Conservation (phyloP, 2,888 invertebrate genomes). For the Eulithis prunata region DNA sequence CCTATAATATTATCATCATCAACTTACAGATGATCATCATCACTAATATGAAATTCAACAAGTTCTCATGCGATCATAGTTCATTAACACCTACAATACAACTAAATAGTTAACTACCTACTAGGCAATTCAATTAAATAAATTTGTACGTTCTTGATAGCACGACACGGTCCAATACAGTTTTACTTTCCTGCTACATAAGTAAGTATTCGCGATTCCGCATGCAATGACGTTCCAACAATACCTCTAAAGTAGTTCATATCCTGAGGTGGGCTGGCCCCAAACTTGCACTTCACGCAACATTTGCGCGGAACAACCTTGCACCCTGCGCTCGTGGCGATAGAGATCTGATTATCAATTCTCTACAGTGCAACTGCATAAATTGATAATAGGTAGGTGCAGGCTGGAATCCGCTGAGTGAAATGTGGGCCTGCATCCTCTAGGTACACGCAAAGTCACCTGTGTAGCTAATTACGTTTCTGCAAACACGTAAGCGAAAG, state of each 20-base stretch:
- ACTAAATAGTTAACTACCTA: background rate
- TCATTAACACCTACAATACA: background rate
- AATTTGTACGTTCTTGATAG: slow-evolving; percentile 1
- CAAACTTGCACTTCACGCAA: slow-evolving; percentile 47
- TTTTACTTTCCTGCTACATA: slow-evolving; percentile 73
- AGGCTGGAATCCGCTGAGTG: slow-evolving; percentile 65
- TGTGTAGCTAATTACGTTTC: slow-evolving; percentile 60
- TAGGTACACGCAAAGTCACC: slow-evolving; percentile 63
- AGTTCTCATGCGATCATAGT: too few relatives aligned
- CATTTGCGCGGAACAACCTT: slow-evolving; percentile 50
- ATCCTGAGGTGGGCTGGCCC: slow-evolving; percentile 52
- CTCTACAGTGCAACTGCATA: slow-evolving; percentile 42
- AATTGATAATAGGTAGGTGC: slow-evolving; percentile 30
- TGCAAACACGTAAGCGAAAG: slow-evolving; percentile 58
- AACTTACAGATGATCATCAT: too few relatives aligned
- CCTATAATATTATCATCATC: too few relatives aligned
- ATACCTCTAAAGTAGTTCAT: slow-evolving; percentile 36
- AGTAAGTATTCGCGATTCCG: slow-evolving; percentile 56
- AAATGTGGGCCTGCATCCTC: slow-evolving; percentile 66
- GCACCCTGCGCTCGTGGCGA: slow-evolving; percentile 55
- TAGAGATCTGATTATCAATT: slow-evolving; percentile 57
- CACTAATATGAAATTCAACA: too few relatives aligned
- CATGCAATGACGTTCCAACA: slow-evolving; percentile 49
- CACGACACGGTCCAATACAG: slow-evolving; percentile 54
- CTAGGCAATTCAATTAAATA: slow-evolving; percentile 18